A percentile compares a stretch with the other conserved stretches of the same genome.
phyloP scores from a whole-genome alignment of 2,113 vertebrate species.

The Atlantisia rogersi region DNA sequence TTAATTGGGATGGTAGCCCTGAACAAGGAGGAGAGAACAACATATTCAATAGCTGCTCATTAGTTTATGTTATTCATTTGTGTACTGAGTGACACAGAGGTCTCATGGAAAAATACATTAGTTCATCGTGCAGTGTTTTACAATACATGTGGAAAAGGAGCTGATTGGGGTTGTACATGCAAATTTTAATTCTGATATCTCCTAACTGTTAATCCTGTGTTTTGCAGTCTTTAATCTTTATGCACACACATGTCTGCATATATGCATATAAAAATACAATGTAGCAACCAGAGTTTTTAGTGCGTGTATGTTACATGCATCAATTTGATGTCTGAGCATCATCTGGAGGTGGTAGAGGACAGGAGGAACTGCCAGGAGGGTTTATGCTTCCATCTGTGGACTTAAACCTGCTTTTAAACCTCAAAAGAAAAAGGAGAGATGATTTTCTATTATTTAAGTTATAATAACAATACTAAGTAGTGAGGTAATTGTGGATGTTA shows the following conservation, averaged over 20 bases:
- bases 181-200: not conserved
- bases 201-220: not conserved
- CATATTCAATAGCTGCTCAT: not conserved
- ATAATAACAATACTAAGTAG: not conserved
- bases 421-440: not conserved
- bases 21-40: not conserved
- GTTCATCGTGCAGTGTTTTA: not conserved
- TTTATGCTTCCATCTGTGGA: not conserved
- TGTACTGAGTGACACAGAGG: not conserved
- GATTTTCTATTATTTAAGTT: not conserved
- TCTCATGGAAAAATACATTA: not conserved
- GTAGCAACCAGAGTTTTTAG: not conserved
- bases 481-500: not conserved
- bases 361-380: not conserved
- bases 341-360: not conserved
- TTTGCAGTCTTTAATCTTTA: not conserved
- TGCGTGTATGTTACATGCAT: not conserved
- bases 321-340: not conserved
- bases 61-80: not conserved
- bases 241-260: no score
- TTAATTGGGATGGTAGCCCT: not conserved
- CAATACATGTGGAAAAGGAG: not conserved
- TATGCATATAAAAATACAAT: not conserved
- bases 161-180: fast-evolving
- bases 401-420: not conserved